Evolutionary conservation across 2,888 invertebrate species (phyloP).

Genomic region (Eupithecia dodoneata): DNA sequence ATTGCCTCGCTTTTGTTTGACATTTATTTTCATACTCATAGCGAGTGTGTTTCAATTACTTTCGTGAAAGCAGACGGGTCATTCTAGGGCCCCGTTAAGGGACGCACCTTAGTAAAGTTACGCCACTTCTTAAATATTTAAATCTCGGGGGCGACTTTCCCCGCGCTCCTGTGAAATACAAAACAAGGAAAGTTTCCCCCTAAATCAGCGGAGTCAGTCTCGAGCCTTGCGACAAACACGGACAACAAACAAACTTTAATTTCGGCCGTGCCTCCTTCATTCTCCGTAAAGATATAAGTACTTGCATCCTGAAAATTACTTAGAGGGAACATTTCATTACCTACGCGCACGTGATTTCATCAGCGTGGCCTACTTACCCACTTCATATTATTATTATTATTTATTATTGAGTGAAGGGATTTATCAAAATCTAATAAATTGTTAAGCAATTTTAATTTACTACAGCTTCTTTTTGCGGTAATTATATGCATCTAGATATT

Average conservation of each 20-base stretch:
- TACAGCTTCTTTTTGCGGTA: too few relatives aligned
- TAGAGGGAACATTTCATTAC: constrained; percentile 39
- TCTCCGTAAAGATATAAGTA: constrained; percentile 50
- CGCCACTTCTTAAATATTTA: constrained; percentile 78
- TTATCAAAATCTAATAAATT: not conserved
- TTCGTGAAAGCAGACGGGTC: constrained; percentile 57
- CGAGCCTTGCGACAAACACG: constrained; percentile 62
- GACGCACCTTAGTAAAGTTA: constrained; percentile 70
- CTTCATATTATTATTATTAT: not conserved
- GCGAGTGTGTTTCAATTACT: constrained; percentile 53
- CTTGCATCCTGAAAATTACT: constrained; percentile 47
- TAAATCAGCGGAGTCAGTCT: constrained; percentile 73
- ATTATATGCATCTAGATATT: too few relatives aligned
- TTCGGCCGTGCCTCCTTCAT: constrained; percentile 57
- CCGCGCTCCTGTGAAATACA: constrained; percentile 74
- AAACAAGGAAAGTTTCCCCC: constrained; percentile 79
- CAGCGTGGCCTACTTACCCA: not conserved
- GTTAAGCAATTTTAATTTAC: not conserved
- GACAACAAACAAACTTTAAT: constrained; percentile 76
- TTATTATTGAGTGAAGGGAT: not conserved
- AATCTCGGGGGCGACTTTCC: constrained; percentile 76
- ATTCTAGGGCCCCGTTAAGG: constrained; percentile 68
- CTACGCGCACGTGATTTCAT: constrained; percentile 23
- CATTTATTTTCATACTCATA: constrained; percentile 43
- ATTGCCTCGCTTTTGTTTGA: constrained; percentile 48